Base-by-base conservation (phyloP, 2,113 vertebrate genomes). In the Chascanopsetta lugubris region DNA sequence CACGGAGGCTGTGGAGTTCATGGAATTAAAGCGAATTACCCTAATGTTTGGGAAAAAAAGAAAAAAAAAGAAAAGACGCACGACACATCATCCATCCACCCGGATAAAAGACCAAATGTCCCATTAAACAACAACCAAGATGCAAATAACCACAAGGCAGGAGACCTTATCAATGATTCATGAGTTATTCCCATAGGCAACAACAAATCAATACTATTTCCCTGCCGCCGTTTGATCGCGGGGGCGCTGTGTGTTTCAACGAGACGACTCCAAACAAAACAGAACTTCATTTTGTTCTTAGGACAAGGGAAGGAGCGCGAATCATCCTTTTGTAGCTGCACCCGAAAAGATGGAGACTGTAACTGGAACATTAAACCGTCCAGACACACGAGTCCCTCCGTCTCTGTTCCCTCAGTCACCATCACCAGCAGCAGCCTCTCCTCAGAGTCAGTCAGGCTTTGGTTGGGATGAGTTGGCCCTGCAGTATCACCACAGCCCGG, bases 91-190 rank as follows among this genome's bases (percentile, higher is more conserved):
- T 76, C 72, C 67, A 69, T 73, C 36, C 29, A 60, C 30, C 26
- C 29, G 54, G 81, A 69, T 40, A 63, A 73, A 72, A 73, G 60
- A 65, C 38, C 56, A 59, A 70, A 69, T n/a, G 22, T 76, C 68
- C 84, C 51, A 60, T 82, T 87, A 75, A 66, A 75, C 46, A 47
- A 66, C 67, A 59, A 63, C 55, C 36, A 48, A 61, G 61, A 77
- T 79, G 73, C 62, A 80, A 86, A 80, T 64, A 70, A 57, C 70
- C 51, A 59, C 0, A 1, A 69, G 79, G 72, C 45, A 66, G 66
- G 25, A 72, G 67, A 47, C 10, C 71, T 32, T 20, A 78, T 87
- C 51, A 71, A 84, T 84, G 78, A 87, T 88, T 72, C 69, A 85
- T 84, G 74, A 80, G 68, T 48, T 58, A 38, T 76, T 76, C 74